These are phyloP conservation scores for Choloepus hoffmanni DNA, from an alignment of 2,113 vertebrate species.

Conservation along the genomic window DNA sequence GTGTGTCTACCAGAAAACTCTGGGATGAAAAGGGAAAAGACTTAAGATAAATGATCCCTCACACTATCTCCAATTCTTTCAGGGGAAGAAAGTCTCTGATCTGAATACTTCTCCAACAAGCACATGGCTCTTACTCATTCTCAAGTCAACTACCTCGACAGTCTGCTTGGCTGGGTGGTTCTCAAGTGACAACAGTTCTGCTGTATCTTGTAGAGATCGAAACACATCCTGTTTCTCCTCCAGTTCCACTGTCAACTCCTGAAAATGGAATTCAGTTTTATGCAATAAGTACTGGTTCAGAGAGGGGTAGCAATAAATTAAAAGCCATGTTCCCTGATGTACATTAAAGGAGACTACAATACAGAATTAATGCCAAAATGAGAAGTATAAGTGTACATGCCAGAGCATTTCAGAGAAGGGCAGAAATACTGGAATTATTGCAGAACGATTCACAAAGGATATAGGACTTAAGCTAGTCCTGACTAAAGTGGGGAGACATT, in stretches of 20 bases:
- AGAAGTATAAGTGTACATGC: background rate
- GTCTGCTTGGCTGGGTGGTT: conserved; percentile 99
- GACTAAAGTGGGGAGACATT: background rate
- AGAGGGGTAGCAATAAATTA: background rate
- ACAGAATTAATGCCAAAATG: background rate
- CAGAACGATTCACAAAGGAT: conserved; percentile 19
- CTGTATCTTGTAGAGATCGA: conserved; percentile 94
- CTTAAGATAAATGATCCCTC: background rate
- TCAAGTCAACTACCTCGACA: conserved; percentile 90
- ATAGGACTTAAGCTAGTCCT: background rate
- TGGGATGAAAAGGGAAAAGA: background rate
- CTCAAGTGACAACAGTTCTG: conserved; percentile 92
- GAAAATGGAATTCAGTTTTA: conserved; percentile 55
- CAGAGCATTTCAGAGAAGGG: conserved; percentile 16
- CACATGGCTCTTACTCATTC: background rate
- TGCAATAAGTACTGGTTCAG: background rate
- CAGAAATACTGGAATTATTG: conserved; percentile 6
- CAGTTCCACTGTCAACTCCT: conserved; percentile 94
- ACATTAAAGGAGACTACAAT: background rate
- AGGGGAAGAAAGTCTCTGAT: background rate
- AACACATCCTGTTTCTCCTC: conserved; percentile 95
- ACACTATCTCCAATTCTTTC: background rate
- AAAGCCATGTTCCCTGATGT: background rate
- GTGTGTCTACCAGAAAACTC: background rate
- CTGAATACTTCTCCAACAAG: background rate